Base-by-base conservation (phyloP, 2,797 vertebrate genomes). In the Eidolon dupreanum region DNA sequence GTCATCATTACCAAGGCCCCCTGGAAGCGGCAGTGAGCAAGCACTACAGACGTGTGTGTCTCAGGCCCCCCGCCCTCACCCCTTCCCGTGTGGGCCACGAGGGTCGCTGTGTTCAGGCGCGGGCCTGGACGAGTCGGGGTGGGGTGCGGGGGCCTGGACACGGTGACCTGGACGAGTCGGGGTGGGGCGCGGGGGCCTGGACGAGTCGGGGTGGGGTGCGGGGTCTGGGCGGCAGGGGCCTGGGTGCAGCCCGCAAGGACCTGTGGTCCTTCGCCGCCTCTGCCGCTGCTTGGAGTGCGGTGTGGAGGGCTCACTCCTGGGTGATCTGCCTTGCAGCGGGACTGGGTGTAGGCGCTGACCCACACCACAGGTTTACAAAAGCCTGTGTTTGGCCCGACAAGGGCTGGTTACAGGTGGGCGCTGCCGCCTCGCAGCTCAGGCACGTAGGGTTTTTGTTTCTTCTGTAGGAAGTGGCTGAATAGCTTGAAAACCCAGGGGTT, bases 301-400 rank as follows among this genome's bases (percentile, higher is more conserved):
- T 36, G 20, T 41, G 51, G 28, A 82, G 61, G 79, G 85, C 43
- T 87, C 61, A 38, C 90, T 95, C 70, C 51, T 90, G 5, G 83
- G n/a, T 79, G 90, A 91, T 83, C 82, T 82, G 79, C 74, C 55
- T 90, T 73, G 0, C 11, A 86, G 43, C 61, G 15, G 6, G n/a
- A 65, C 93, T 94, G 93, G 92, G 96, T 97, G 96, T 88, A 94
- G 93, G 70, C 63, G 53, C 73, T 26, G 24, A 17, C 49, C 79
- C 26, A 43, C 87, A 96, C 93, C 96, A 85, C 94, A 88, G 96
- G 71, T 65, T 96, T 95, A 88, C 93, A 51, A 96, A 95, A 88
- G 81, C 84, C 88, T 0, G 66, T 71, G 93, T 84, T 91, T 70
- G 92, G 78, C 86, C 81, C 84, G 79, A 95, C 89, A 92, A 86